Base-by-base conservation (phyloP, 2,797 vertebrate genomes). In the Rhadinocentrus ornatus region DNA sequence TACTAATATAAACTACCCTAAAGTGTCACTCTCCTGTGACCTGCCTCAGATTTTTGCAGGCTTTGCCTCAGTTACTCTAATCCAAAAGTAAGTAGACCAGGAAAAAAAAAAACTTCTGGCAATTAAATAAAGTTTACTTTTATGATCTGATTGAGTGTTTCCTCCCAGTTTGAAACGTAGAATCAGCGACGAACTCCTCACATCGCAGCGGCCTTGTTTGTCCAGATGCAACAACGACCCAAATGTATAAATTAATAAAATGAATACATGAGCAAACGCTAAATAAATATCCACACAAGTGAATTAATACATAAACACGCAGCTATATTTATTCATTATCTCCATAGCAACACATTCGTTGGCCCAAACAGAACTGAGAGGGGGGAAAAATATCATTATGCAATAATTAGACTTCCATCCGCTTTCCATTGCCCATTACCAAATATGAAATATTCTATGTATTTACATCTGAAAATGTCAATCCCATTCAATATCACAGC, bases 391-490 rank as follows among this genome's bases (percentile, higher is more conserved):
- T 83, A 83, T 89, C 64, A 91, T 91, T 89, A 86, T 87, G 90
- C 80, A 69, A 88, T 89, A 91, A 92, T 93, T 91, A 92, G 79
- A 84, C 80, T 78, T 69, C 67, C 77, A 62, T 83, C 73, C 60
- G 50, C 65, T 85, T 89, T 84, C 86, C 86, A 76, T 86, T 34
- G 73, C 73, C 80, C 61, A 62, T 83, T 83, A 84, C 62, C 32
- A 80, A 80, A 80, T 71, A 69, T 72, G 78, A 90, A 89, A 84
- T 86, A 90, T 86, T 91, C 79, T 89, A 87, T 91, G 83, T 87
- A 88, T 92, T 90, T 89, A 91, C 90, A 85, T 93, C 72, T 77
- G 61, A 87, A 86, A 87, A 88, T 89, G 91, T 91, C 90, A 85
- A 89, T 93, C 77, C 77, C 48, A 29, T 80, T 94, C 84, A 89